Conservation (phyloP, 1,140 invertebrate genomes). For the Tachypleus tridentatus region DNA sequence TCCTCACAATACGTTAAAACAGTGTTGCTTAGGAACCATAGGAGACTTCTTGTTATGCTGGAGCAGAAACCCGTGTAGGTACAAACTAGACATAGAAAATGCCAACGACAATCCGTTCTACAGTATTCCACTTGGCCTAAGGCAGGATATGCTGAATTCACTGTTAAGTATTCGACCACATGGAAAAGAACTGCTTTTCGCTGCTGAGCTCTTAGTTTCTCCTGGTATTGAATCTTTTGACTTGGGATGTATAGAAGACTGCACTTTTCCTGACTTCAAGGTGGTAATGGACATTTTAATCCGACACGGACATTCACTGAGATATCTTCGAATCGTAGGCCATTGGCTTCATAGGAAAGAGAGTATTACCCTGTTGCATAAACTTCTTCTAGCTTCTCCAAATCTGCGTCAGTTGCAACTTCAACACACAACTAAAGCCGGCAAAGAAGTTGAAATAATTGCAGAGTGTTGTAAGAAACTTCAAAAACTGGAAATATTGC, state of each 20-base stretch:
- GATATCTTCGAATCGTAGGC: constrained; percentile 18
- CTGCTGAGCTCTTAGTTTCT: constrained; percentile 14
- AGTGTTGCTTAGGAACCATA: constrained; percentile 13
- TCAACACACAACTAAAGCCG: constrained; percentile 16
- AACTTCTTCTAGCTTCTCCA: constrained; percentile 7
- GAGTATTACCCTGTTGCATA: constrained; percentile 3
- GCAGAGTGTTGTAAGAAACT: constrained; percentile 17
- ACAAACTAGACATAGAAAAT: constrained; percentile 5
- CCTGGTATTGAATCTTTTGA: constrained; percentile 21
- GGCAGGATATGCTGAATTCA: constrained; percentile 22
- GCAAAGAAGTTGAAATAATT: constrained; percentile 13
- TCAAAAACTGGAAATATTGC: constrained; percentile 17
- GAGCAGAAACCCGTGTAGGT: constrained; percentile 12
- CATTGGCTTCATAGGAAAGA: constrained; percentile 16
- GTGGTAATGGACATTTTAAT: constrained; percentile 14
- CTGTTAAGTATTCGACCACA: constrained; percentile 17
- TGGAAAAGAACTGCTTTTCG: constrained; percentile 17
- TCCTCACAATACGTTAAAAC: constrained; percentile 13
- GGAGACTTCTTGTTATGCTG: constrained; percentile 17
- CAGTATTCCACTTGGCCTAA: constrained; percentile 15
- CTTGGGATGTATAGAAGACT: constrained; percentile 21
- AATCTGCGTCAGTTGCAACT: constrained; percentile 18
- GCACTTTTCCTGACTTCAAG: constrained; percentile 16
- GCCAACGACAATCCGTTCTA: constrained; percentile 15
- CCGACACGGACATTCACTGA: constrained; percentile 9